phyloP scores from a whole-genome alignment of 1,140 invertebrate species.

The Micrasema longulum region DNA sequence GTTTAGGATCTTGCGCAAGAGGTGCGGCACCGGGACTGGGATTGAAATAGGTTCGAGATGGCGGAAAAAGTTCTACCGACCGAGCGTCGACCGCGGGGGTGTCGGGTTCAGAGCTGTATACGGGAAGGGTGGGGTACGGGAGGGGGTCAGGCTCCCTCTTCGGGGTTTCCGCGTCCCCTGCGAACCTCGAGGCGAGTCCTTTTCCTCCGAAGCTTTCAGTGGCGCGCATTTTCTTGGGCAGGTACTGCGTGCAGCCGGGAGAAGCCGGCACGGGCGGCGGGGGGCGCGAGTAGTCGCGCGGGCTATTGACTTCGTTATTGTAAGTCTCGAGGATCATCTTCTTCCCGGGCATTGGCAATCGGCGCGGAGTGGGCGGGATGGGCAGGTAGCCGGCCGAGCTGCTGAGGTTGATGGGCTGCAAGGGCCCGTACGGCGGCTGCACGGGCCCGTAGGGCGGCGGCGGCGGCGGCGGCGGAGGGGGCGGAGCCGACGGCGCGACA shows the following conservation, averaged over 20 bases:
- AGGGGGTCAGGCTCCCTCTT: slow-evolving; percentile 38
- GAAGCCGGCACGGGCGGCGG: slow-evolving; percentile 17
- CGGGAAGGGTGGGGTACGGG: slow-evolving; percentile 1
- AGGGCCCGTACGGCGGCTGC: background rate
- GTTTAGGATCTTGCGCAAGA: background rate
- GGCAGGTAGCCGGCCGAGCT: slow-evolving; percentile 33
- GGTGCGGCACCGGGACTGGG: background rate
- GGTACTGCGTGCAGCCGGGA: slow-evolving; percentile 57
- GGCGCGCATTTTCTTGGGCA: slow-evolving; percentile 67
- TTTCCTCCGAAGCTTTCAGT: slow-evolving; percentile 65
- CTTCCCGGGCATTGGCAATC: slow-evolving; percentile 63
- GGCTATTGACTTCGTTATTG: slow-evolving; percentile 61
- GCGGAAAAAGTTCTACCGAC: background rate
- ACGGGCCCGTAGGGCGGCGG: background rate
- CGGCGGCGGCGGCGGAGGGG: background rate
- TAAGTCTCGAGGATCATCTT: slow-evolving; percentile 66
- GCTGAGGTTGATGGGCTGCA: slow-evolving; percentile 28
- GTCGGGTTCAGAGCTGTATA: background rate
- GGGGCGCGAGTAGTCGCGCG: slow-evolving; percentile 50
- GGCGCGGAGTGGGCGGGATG: slow-evolving; percentile 56
- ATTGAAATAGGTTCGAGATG: background rate
- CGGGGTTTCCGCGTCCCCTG: background rate
- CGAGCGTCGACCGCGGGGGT: background rate
- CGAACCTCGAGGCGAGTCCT: slow-evolving; percentile 8
- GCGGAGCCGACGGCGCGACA: background rate